phyloP scores from a whole-genome alignment of 2,888 invertebrate genomes.

The Blastobasis adustella region DNA sequence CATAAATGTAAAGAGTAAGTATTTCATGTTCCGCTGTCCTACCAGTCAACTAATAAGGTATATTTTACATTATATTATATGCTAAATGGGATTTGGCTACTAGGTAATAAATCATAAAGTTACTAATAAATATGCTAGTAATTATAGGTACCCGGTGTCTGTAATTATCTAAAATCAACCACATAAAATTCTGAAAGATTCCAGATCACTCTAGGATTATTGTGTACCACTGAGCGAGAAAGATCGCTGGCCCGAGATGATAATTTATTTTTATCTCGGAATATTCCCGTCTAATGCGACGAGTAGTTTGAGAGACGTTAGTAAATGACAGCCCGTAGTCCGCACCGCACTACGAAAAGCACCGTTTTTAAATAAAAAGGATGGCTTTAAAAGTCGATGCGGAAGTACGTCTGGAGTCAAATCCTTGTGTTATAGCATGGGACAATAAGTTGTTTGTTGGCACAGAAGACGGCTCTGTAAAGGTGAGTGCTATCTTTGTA shows the following conservation, averaged over 20 bases:
- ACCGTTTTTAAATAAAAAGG: constrained; percentile 4
- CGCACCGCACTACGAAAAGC: no score
- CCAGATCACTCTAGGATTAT: constrained; percentile 33
- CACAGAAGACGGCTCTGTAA: constrained; percentile 51
- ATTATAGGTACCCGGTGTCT: no score
- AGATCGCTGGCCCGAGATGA: constrained; percentile 28
- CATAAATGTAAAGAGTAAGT: no score
- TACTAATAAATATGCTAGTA: no score
- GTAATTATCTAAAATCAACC: no score
- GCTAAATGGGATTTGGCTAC: no score
- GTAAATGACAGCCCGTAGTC: no score
- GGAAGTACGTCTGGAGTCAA: constrained; percentile 48
- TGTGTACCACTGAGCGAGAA: constrained; percentile 25
- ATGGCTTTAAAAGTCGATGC: constrained; percentile 49
- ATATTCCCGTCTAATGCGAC: constrained; percentile 13
- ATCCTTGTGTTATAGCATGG: constrained; percentile 56
- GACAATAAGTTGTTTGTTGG: constrained; percentile 51
- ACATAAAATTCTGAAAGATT: constrained; percentile 1
- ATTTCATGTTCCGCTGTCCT: no score
- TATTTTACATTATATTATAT: no score
- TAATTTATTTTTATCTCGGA: constrained; percentile 34
- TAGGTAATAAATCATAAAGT: no score
- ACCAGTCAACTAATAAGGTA: no score
- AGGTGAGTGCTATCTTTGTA: constrained; percentile 33
- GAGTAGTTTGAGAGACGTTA: background rate